Base-by-base conservation (phyloP, 2,797 vertebrate genomes). In the Pseudomugil tenellus region DNA sequence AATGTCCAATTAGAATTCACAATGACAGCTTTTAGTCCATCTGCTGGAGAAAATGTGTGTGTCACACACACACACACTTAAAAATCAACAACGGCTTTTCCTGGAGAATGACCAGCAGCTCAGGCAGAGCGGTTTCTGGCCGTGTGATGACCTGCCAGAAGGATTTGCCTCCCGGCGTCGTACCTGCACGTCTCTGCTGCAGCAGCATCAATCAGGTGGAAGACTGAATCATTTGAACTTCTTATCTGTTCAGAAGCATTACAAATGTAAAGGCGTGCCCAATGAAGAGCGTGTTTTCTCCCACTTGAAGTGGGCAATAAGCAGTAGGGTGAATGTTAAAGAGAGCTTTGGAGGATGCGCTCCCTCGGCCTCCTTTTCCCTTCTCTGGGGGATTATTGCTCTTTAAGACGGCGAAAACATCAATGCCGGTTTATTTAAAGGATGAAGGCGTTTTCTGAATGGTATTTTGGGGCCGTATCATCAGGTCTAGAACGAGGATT, bases 11-110 rank as follows among this genome's bases (percentile, higher is more conserved):
- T 95, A 96, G 97, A 97, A 95, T 94, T 93, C 92, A 95, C 95
- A 95, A 95, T 95, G 96, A 97, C 96, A 97, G 96, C 96, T 95
- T 95, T 95, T 93, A 93, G 94, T 96, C 97, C 97, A 98, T 98
- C 97, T 99, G 98, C 95, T 95, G 92, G 95, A 95, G 93, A 90
- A 92, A 82, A 41, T 52, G 35, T 26, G 26, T 54, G 26, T n/a
- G 12, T 51, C 46, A 53, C 52, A 46, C 49, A 48, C 48, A 64
- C 49, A 46, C 60, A 57, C 37, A 32, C 63, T n/a, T 2, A 3
- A 69, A 76, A 62, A 83, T 77, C 79, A 73, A 73, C 41, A 52
- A 29, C 43, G 19, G 32, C 8, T 83, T 80, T 74, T 58, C 56
- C 69, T 46, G 76, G 82, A 74, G 74, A 75, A 85, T 64, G 31